Evolutionary conservation across 2,797 vertebrate species (phyloP).

Genomic region (Tangara arthus): DNA sequence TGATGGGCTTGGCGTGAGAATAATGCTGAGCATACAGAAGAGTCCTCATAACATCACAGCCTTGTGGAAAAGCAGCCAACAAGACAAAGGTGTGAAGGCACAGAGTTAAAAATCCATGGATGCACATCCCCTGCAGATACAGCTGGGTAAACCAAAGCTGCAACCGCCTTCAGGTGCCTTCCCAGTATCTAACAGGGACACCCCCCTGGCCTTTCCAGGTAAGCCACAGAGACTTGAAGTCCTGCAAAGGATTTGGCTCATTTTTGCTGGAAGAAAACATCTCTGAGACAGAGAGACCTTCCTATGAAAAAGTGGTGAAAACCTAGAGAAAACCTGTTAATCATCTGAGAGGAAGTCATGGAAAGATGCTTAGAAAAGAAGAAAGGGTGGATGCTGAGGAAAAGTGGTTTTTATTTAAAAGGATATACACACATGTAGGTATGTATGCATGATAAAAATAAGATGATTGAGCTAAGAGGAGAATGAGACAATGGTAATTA

Average conservation of each 20-base stretch:
- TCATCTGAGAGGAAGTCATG: not conserved
- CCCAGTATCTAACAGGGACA: not conserved
- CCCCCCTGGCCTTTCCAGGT: not conserved
- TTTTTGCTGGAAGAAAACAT: not conserved
- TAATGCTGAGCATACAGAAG: not conserved
- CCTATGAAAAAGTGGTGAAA: not conserved
- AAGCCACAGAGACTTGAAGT: not conserved
- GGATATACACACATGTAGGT: not conserved
- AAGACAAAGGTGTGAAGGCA: not conserved
- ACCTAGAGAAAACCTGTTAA: not conserved
- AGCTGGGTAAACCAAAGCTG: not conserved
- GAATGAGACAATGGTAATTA: not conserved
- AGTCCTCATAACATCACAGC: not conserved
- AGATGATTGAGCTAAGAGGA: not conserved
- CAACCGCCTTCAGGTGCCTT: not conserved
- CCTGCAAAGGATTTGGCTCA: not conserved
- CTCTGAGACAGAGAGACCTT: not conserved
- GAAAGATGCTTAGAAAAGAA: not conserved
- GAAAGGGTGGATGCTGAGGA: not conserved
- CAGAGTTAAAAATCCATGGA: not conserved
- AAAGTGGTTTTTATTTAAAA: not conserved
- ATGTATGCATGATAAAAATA: not conserved
- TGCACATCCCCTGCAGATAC: accelerated
- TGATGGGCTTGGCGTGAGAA: not conserved
- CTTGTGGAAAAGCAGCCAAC: not conserved